These are phyloP conservation scores for Liolophura sinensis DNA, from an alignment of 1,140 invertebrate genomes.

Conservation along the genomic window DNA sequence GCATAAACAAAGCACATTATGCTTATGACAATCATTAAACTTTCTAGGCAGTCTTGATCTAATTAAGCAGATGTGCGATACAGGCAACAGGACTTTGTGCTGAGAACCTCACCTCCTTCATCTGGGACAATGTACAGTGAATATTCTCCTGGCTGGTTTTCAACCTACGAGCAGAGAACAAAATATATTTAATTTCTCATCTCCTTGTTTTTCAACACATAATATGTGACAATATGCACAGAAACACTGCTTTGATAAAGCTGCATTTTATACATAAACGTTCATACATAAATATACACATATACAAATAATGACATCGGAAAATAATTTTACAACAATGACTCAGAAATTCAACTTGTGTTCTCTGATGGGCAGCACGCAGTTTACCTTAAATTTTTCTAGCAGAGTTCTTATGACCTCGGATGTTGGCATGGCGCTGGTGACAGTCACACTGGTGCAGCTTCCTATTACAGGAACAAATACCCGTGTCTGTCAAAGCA, in stretches of 20 bases:
- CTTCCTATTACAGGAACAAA: slow-evolving; percentile 84
- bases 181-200: slow-evolving; percentile 5
- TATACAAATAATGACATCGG: neutral
- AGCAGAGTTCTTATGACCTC: slow-evolving; percentile 84
- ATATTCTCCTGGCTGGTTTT: slow-evolving; percentile 78
- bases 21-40: too few relatives aligned
- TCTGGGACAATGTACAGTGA: slow-evolving; percentile 80
- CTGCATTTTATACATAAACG: neutral
- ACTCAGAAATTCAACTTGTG: neutral
- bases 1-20: slow-evolving; percentile 2
- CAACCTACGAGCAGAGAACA: slow-evolving; percentile 53
- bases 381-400: slow-evolving; percentile 78
- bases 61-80: too few relatives aligned
- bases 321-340: neutral
- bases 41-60: too few relatives aligned
- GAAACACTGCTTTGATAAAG: neutral
- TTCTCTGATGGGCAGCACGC: neutral
- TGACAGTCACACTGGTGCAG: slow-evolving; percentile 84
- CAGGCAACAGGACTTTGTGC: too few relatives aligned
- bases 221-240: neutral
- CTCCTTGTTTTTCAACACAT: too few relatives aligned
- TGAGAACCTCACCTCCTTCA: slow-evolving; percentile 70
- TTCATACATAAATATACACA: neutral
- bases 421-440: slow-evolving; percentile 76
- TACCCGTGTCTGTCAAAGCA: slow-evolving; percentile 69